phyloP scores from a whole-genome alignment of 2,888 invertebrate genomes.

The Apodemia mormo region DNA sequence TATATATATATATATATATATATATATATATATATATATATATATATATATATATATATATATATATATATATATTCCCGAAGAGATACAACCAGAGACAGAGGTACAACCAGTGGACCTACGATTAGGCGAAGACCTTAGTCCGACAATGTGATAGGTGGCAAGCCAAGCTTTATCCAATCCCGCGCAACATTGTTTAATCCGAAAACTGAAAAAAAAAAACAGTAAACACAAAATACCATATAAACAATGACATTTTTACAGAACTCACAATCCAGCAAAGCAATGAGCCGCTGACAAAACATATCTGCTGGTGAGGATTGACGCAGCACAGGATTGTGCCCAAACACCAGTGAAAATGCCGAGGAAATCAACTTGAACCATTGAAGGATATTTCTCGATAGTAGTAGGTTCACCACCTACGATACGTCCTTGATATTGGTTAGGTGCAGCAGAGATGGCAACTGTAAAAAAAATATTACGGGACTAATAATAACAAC shows the following conservation, averaged over 20 bases:
- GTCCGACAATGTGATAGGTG: not conserved
- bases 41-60: too few relatives aligned
- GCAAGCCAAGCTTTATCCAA: too few relatives aligned
- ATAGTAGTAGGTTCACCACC: constrained; percentile 49
- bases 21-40: too few relatives aligned
- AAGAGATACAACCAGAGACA: too few relatives aligned
- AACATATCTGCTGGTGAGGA: constrained; percentile 44
- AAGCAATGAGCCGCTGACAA: constrained; percentile 55
- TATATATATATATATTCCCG: too few relatives aligned
- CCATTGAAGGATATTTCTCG: constrained; percentile 47
- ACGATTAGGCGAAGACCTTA: too few relatives aligned
- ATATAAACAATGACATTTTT: not conserved
- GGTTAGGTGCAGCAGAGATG: constrained; percentile 29
- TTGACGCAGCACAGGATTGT: constrained; percentile 48
- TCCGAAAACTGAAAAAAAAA: not conserved
- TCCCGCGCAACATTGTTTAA: too few relatives aligned
- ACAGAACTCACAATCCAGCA: constrained; percentile 39
- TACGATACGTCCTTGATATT: constrained; percentile 41
- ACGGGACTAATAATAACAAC: too few relatives aligned
- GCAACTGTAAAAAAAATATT: not conserved
- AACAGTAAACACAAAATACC: not conserved
- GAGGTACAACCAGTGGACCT: too few relatives aligned
- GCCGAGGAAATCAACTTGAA: constrained; percentile 46
- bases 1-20: too few relatives aligned
- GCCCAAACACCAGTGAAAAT: constrained; percentile 41